These are phyloP conservation scores for Subacronicta megacephala DNA, from an alignment of 2,888 invertebrate species.

Conservation along the genomic window DNA sequence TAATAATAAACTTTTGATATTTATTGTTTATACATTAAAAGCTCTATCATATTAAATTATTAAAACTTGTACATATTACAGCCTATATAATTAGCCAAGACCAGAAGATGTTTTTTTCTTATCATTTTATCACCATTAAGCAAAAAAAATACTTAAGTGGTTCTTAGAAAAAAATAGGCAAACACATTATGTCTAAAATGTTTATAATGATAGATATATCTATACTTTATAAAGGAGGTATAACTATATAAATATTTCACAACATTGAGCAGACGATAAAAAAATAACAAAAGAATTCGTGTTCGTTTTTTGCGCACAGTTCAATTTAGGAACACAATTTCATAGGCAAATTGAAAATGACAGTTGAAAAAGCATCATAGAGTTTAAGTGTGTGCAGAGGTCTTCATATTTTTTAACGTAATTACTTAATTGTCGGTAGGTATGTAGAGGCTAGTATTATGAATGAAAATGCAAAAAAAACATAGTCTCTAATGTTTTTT, in stretches of 20 bases:
- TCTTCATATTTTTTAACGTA: conserved; percentile 2
- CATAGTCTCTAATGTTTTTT: too few species aligned
- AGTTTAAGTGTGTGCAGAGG: background rate
- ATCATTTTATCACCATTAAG: background rate
- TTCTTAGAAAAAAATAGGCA: conserved; percentile 7
- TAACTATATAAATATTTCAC: conserved; percentile 14
- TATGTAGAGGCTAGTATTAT: background rate
- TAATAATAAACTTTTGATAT: too few species aligned
- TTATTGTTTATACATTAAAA: too few species aligned
- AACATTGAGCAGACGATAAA: conserved; percentile 12
- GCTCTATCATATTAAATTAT: too few species aligned
- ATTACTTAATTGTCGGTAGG: background rate
- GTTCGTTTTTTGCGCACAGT: conserved; percentile 13
- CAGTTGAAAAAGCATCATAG: conserved; percentile 8
- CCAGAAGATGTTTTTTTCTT: background rate
- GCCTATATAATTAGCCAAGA: background rate
- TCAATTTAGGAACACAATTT: conserved; percentile 35
- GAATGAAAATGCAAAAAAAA: conserved; percentile 17
- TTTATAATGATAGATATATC: conserved; percentile 3
- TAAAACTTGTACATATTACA: background rate
- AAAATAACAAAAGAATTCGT: conserved; percentile 37
- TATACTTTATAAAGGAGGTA: conserved; percentile 6
- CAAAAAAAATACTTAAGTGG: background rate
- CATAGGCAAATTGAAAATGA: conserved; percentile 37
- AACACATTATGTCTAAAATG: background rate